Conservation (phyloP, 2,113 vertebrate genomes). For the Actenoides lindsayi region DNA sequence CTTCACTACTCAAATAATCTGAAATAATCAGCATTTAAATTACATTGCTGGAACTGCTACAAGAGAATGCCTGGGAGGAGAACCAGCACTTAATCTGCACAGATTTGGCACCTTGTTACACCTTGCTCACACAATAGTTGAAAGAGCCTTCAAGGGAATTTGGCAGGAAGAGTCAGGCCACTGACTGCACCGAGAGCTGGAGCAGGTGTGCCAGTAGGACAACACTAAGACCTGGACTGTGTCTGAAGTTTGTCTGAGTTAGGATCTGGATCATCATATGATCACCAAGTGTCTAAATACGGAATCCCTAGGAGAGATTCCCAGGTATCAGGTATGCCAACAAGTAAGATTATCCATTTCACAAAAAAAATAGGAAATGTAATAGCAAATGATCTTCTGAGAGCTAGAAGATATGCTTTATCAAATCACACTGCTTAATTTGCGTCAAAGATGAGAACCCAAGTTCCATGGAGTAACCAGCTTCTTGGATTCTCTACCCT, state of each 20-base stretch:
- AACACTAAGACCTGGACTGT: neutral
- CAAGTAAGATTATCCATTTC: neutral
- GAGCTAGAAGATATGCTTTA: neutral
- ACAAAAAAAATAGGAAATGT: neutral
- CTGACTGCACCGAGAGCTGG: accelerated
- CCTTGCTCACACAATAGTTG: neutral
- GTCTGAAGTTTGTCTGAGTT: neutral
- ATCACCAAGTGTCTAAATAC: neutral
- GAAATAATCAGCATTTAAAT: neutral
- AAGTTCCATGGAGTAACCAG: accelerated
- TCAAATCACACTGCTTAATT: neutral
- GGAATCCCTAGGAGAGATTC: neutral
- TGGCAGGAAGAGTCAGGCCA: neutral
- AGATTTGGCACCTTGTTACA: neutral
- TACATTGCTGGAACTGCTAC: neutral
- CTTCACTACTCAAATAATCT: neutral
- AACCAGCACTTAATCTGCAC: neutral
- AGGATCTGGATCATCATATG: neutral
- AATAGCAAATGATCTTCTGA: neutral
- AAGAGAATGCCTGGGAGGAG: neutral
- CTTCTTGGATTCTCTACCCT: neutral
- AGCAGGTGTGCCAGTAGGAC: neutral
- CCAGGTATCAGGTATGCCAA: neutral
- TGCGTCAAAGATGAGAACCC: neutral
- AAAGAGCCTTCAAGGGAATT: neutral